phyloP scores from a whole-genome alignment of 2,113 vertebrate species.

The Solenodon paradoxus region DNA sequence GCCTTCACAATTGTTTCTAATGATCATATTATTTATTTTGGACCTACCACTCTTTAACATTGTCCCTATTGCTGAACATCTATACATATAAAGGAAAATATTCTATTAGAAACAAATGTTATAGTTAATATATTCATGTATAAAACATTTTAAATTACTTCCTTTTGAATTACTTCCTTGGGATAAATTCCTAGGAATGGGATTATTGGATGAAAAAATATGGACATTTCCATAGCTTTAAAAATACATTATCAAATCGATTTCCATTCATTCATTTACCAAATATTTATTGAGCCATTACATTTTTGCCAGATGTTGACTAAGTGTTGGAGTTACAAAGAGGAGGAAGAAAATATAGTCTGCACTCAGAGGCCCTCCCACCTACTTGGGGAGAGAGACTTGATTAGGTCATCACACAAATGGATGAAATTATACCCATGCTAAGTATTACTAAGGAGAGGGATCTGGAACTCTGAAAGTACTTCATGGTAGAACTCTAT shows the following conservation, averaged over 20 bases:
- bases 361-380: not conserved
- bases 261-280: conserved; percentile 15
- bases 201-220: conserved; percentile 11
- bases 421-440: not conserved
- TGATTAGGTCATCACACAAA: not conserved
- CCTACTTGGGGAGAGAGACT: not conserved
- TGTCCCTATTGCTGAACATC: not conserved
- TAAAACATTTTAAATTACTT: conserved; percentile 11
- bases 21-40: conserved; percentile 42
- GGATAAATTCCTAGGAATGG: conserved; percentile 22
- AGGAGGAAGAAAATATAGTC: not conserved
- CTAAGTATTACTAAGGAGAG: conserved; percentile 14
- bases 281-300: conserved; percentile 27
- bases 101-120: not conserved
- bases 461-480: not conserved
- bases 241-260: not conserved
- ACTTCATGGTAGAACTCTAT: not conserved
- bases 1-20: conserved; percentile 51
- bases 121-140: not conserved
- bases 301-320: not conserved
- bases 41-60: not conserved
- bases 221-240: conserved; percentile 10
- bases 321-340: not conserved
- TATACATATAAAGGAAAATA: not conserved
- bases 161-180: not conserved